Conservation (phyloP, 2,888 invertebrate species). For the Tridacna gigas region DNA sequence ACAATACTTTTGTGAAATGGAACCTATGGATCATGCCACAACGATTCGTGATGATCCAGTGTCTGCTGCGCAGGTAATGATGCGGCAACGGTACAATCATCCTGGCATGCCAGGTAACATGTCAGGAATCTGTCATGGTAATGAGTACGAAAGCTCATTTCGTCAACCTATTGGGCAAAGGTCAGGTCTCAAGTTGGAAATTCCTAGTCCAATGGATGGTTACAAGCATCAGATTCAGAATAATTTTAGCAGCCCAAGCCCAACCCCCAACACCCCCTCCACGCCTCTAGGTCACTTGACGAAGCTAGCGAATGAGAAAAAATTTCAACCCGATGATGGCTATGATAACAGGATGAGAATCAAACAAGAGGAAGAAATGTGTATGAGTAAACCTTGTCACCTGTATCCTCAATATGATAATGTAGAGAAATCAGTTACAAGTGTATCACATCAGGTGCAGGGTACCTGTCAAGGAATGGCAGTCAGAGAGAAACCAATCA, state of each 20-base stretch:
- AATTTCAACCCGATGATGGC: conserved; percentile 64
- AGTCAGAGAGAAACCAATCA: conserved; percentile 11
- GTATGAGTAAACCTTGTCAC: conserved; percentile 29
- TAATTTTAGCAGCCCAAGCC: conserved; percentile 66
- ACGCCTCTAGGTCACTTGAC: conserved; percentile 67
- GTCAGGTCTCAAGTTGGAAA: conserved; percentile 59
- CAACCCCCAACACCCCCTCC: conserved; percentile 63
- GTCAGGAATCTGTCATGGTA: conserved; percentile 44
- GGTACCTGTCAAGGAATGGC: conserved; percentile 13
- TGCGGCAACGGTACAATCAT: conserved; percentile 52
- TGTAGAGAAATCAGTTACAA: conserved; percentile 4
- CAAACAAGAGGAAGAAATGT: conserved; percentile 66
- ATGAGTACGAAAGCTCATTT: conserved; percentile 44
- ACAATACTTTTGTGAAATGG: conserved; percentile 53
- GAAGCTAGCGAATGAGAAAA: conserved; percentile 64
- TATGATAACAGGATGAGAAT: conserved; percentile 70
- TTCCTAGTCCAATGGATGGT: conserved; percentile 35
- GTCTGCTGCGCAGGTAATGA: conserved; percentile 60
- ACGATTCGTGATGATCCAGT: conserved; percentile 60
- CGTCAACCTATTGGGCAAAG: conserved; percentile 31
- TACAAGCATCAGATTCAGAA: conserved; percentile 36
- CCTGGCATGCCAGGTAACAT: conserved; percentile 25
- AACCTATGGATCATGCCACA: conserved; percentile 60
- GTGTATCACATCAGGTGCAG: conserved; percentile 4
- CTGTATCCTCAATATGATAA: not conserved